Evolutionary conservation across 2,113 vertebrate genomes (phyloP).

Genomic region (Semnornis frantzii): DNA sequence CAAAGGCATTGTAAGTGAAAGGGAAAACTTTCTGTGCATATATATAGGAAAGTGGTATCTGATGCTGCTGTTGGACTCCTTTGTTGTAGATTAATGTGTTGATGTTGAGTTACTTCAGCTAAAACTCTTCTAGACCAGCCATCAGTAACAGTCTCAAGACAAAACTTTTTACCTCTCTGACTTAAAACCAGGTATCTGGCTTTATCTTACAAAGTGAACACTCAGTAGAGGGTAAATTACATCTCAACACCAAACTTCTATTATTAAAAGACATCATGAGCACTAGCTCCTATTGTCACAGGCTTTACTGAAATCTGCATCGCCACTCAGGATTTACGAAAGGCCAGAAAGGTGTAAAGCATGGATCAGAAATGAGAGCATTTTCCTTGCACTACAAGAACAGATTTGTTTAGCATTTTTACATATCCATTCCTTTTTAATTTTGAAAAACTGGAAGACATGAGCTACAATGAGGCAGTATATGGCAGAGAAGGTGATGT

Average conservation of each 20-base stretch:
- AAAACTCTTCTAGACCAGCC: background rate
- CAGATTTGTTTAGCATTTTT: background rate
- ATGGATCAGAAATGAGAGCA: fast-evolving
- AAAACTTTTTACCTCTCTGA: background rate
- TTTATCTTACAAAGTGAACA: background rate
- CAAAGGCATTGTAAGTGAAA: background rate
- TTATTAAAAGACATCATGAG: background rate
- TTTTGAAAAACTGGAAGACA: background rate
- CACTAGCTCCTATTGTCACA: background rate
- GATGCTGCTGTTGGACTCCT: background rate
- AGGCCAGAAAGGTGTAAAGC: background rate
- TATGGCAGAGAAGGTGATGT: background rate
- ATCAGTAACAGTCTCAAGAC: background rate
- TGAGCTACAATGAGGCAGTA: background rate
- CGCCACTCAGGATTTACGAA: background rate
- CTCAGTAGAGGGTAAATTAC: background rate
- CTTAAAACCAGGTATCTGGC: background rate
- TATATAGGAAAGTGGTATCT: background rate
- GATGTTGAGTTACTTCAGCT: background rate
- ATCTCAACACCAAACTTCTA: background rate
- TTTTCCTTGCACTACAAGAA: background rate
- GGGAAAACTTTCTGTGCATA: background rate
- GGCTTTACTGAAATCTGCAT: background rate
- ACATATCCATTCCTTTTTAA: background rate
- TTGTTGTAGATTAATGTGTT: background rate